A percentile compares a stretch with the other conserved stretches of the same genome.
Conservation (phyloP, 2,797 vertebrate genomes). For the Schizopygopsis malacanthus region DNA sequence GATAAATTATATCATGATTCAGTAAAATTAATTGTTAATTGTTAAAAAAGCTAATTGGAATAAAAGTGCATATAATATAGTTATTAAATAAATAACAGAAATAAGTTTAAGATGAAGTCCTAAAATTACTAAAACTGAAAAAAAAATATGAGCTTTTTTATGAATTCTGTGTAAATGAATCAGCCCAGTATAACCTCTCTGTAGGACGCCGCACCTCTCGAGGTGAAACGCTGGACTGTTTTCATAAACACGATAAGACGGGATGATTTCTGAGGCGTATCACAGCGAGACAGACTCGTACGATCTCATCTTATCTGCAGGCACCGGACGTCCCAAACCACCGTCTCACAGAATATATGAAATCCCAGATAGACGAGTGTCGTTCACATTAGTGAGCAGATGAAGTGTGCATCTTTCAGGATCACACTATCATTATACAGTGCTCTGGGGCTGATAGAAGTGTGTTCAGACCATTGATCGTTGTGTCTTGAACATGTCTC, state of each 20-base stretch:
- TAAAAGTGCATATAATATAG: no score
- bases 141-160: neutral
- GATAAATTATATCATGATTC: no score
- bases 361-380: slow-evolving; percentile 10
- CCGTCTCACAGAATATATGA: slow-evolving; percentile 7
- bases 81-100: no score
- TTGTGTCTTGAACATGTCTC: neutral
- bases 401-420: neutral
- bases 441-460: neutral
- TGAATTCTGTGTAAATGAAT: neutral
- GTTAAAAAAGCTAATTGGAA: no score
- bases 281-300: slow-evolving; percentile 35
- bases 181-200: slow-evolving; percentile 1
- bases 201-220: slow-evolving; percentile 26
- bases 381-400: slow-evolving; percentile 3
- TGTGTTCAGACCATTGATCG: neutral
- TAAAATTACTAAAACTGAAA: no score
- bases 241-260: slow-evolving; percentile 66
- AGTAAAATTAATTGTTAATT: no score
- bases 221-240: slow-evolving; percentile 46
- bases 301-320: slow-evolving; percentile 55
- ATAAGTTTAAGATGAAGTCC: no score
- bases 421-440: neutral
- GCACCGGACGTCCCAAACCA: slow-evolving; percentile 44
- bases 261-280: slow-evolving; percentile 54